Base-by-base conservation (phyloP, 1,140 invertebrate genomes). In the Asbolus verrucosus region DNA sequence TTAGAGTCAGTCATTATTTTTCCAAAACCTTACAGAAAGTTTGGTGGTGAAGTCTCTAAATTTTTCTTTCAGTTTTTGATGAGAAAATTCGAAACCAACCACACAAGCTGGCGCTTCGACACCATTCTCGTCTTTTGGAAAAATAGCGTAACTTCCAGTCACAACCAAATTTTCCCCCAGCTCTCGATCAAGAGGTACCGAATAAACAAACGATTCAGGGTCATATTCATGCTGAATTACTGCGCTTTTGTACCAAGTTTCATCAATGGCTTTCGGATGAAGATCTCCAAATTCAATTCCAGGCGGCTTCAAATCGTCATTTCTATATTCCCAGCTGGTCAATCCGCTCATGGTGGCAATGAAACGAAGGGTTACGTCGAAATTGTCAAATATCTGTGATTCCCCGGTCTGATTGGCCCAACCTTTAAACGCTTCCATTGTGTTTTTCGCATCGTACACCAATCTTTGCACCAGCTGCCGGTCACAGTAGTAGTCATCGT, bases 191-290 rank as follows among this genome's bases (percentile, higher is more conserved):
- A 92, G 89, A 2, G 92, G 92, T 0, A 95, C 92, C 67, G 89
- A 89, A 77, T 92, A 92, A 0, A 94, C 91, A 75, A 93, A 89
- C 0, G 88, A 87, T 16, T 93, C 88, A 1, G 88, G 84, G 72
- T 93, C 90, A 19, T 91, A 84, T 75, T 89, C 85, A 80, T 94
- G 91, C 75, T 94, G 92, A 31, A 97, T 86, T 1, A 97, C 93
- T 1, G 96, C 94, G 43, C 92, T 89, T 79, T 92, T 92, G 78
- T 98, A 98, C 92, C 95, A 98, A 0, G 92, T 88, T 79, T 97
- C 95, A 78, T 97, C 93, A 13, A 96, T 93, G 0, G 95, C 90
- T 60, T 87, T 87, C 9, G 87, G 88, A 79, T 96, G 88, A 15
- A 87, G 81, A 73, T 94, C 90, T 14, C 93, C 92, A 79, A 96